These are phyloP conservation scores for Lagopus leucura DNA, from an alignment of 2,113 vertebrate species.

Conservation along the genomic window DNA sequence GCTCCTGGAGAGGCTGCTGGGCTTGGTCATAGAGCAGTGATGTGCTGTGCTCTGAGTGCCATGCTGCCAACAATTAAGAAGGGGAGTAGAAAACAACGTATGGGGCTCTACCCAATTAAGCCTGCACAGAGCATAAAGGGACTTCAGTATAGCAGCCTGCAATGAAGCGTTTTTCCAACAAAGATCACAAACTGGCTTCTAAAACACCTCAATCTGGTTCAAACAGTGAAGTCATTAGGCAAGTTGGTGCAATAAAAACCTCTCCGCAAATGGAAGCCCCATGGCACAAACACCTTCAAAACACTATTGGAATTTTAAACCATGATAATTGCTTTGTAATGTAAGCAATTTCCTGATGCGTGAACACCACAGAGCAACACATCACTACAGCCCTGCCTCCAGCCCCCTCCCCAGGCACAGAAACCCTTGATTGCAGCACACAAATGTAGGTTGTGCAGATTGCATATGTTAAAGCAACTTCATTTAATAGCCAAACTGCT, in stretches of 20 bases:
- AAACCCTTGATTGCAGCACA: background rate
- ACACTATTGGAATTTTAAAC: slow-evolving; percentile 41
- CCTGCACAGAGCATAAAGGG: background rate
- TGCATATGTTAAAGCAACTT: background rate
- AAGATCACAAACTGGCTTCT: slow-evolving; percentile 22
- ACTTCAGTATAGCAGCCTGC: background rate
- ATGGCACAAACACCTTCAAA: background rate
- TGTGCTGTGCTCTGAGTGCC: background rate
- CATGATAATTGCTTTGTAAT: slow-evolving; percentile 45
- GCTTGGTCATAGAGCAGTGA: background rate
- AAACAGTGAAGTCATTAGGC: background rate
- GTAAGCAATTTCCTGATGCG: slow-evolving; percentile 27
- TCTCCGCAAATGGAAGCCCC: slow-evolving; percentile 20
- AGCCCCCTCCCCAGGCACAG: background rate
- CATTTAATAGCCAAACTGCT: background rate
- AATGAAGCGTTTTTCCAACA: background rate
- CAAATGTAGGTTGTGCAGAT: background rate
- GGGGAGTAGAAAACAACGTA: background rate
- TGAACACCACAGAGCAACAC: background rate
- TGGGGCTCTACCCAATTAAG: background rate
- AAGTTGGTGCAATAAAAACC: slow-evolving; percentile 47
- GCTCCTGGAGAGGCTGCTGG: background rate
- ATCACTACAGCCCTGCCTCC: background rate
- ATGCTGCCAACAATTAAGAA: background rate
- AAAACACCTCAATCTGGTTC: background rate